phyloP scores from a whole-genome alignment of 2,888 invertebrate genomes.

The Sinohyriopsis cumingii region DNA sequence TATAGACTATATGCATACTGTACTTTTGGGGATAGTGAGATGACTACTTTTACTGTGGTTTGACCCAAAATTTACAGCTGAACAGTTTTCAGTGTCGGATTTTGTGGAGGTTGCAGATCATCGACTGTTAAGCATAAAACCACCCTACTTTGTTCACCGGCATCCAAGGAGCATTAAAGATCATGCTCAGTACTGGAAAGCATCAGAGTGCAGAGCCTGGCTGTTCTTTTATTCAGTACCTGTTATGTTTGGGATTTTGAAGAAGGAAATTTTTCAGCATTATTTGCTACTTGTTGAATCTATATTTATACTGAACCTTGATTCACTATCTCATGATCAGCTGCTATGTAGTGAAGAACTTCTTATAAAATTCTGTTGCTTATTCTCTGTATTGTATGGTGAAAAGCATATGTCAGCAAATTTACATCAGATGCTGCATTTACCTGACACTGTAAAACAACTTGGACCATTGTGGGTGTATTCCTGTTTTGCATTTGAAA shows the following conservation, averaged over 20 bases:
- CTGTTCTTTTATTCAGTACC: slow-evolving; percentile 25
- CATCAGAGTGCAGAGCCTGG: slow-evolving; percentile 31
- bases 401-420: slow-evolving; percentile 30
- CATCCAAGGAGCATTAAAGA: no score
- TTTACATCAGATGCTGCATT: slow-evolving; percentile 26
- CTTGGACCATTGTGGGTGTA: slow-evolving; percentile 30
- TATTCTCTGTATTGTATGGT: slow-evolving; percentile 25
- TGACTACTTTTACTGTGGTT: not conserved
- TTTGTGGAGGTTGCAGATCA: slow-evolving; percentile 12
- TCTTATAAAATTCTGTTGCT: slow-evolving; percentile 17
- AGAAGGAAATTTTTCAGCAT: slow-evolving; percentile 15
- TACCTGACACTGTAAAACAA: slow-evolving; percentile 16
- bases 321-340: slow-evolving; percentile 17
- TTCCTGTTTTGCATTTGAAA: slow-evolving; percentile 32
- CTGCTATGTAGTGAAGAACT: slow-evolving; percentile 16
- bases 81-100: slow-evolving; percentile 12
- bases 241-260: slow-evolving; percentile 24
- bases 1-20: no score
- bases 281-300: slow-evolving; percentile 28
- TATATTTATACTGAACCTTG: slow-evolving; percentile 23
- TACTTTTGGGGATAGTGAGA: no score
- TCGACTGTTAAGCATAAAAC: slow-evolving; percentile 15
- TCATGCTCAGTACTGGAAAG: slow-evolving; percentile 28
- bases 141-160: slow-evolving; percentile 21
- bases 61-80: slow-evolving; percentile 1